Conservation (phyloP, 92 coral and sea anemone species). For the Plumapathes pennacea region DNA sequence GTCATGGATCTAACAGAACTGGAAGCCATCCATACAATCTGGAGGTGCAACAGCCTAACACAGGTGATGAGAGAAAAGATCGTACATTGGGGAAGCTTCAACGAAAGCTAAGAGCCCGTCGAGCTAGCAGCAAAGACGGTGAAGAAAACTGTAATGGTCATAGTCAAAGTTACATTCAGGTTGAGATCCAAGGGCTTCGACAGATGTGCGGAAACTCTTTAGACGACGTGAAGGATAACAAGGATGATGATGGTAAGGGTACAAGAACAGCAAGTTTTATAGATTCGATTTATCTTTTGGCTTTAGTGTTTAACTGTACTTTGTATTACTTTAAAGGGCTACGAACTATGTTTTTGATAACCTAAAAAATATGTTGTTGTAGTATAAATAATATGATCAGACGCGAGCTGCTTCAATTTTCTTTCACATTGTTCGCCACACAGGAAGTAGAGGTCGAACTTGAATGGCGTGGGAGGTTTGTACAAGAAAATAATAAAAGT, state of each 20-base stretch:
- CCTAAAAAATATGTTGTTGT: too few relatives aligned
- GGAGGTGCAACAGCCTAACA: conserved; percentile 45
- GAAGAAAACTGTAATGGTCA: conserved; percentile 77
- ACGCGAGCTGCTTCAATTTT: too few relatives aligned
- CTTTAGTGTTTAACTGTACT: too few relatives aligned
- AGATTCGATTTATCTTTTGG: too few relatives aligned
- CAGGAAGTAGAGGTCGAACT: too few relatives aligned
- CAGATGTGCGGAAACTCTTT: conserved; percentile 40
- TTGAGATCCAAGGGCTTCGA: conserved; percentile 75
- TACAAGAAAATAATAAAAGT: too few relatives aligned
- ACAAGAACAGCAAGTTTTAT: too few relatives aligned
- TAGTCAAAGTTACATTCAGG: conserved; percentile 75
- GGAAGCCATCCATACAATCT: conserved; percentile 29
- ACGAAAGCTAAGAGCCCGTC: conserved; percentile 80
- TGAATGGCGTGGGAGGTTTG: too few relatives aligned
- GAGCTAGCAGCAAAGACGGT: conserved; percentile 67
- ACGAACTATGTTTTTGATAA: too few relatives aligned
- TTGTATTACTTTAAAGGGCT: too few relatives aligned
- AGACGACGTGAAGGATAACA: conserved; percentile 4
- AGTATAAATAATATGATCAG: too few relatives aligned
- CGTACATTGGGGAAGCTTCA: conserved; percentile 87
- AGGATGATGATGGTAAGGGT: conserved; percentile 6
- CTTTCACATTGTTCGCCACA: too few relatives aligned
- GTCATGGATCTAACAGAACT: conserved; percentile 26
- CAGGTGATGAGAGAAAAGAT: conserved; percentile 79